Conservation (phyloP, 2,888 invertebrate species). For the Pantelozetes paolii region DNA sequence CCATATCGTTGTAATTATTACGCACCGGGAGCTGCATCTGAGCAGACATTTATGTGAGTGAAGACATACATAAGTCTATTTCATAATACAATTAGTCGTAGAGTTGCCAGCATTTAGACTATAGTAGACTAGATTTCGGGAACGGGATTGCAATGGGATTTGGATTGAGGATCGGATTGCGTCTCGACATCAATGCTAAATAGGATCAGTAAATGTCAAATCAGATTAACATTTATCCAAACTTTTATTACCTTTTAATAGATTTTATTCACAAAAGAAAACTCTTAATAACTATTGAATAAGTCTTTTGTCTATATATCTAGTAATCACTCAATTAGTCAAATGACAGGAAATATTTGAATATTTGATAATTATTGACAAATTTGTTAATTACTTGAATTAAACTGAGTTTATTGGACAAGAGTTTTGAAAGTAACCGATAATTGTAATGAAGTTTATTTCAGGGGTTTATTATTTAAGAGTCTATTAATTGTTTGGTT, state of each 20-base stretch:
- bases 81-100: slow-evolving; percentile 31
- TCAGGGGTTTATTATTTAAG: no score
- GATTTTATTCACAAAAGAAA: background rate
- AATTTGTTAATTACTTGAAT: no score
- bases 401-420: no score
- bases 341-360: no score
- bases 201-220: slow-evolving; percentile 18
- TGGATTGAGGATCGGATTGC: background rate
- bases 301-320: no score
- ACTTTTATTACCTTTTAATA: background rate
- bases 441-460: no score
- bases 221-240: slow-evolving; percentile 6
- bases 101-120: slow-evolving; percentile 34
- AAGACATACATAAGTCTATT: slow-evolving; percentile 28
- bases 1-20: slow-evolving; percentile 36
- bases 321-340: no score
- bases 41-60: slow-evolving; percentile 36
- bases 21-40: slow-evolving; percentile 29
- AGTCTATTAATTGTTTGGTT: no score
- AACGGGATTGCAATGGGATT: background rate
- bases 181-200: slow-evolving; percentile 31
- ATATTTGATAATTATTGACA: no score
- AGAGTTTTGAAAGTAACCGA: no score
- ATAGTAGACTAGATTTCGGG: background rate
- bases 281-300: no score